Evolutionary conservation across 2,797 vertebrate genomes (phyloP).

Genomic region (Coracias cyanogaster): DNA sequence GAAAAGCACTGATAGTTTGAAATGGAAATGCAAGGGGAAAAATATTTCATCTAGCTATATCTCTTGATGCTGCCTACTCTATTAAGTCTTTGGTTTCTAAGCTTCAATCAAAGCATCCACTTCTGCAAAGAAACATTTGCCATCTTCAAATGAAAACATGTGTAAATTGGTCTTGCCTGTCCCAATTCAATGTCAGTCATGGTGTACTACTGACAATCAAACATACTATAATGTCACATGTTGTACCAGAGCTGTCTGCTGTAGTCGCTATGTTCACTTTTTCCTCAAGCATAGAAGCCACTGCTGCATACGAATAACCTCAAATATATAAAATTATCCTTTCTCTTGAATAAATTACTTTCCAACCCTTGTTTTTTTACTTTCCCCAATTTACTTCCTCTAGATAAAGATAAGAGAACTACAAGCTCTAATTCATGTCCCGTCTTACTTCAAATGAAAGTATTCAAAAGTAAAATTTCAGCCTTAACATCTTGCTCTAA

Average conservation of each 20-base stretch:
- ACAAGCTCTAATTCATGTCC: not conserved
- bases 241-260: not conserved
- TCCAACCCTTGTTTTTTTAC: not conserved
- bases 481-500: not conserved
- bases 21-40: not conserved
- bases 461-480: not conserved
- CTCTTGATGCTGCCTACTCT: not conserved
- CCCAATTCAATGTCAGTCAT: not conserved
- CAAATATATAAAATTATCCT: not conserved
- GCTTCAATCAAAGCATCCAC: not conserved
- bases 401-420: slow-evolving; percentile 3
- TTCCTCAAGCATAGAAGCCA: not conserved
- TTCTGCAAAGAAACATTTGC: not conserved
- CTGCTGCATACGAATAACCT: slow-evolving; percentile 37
- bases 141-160: not conserved
- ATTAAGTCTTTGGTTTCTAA: not conserved
- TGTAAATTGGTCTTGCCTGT: slow-evolving; percentile 16
- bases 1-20: not conserved
- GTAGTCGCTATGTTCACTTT: slow-evolving; percentile 10
- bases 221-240: not conserved
- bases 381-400: not conserved
- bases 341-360: slow-evolving; percentile 26
- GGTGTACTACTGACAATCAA: not conserved
- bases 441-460: not conserved
- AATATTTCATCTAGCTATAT: not conserved